These are phyloP conservation scores for Agrochola litura DNA, from an alignment of 2,888 invertebrate species.

Conservation along the genomic window DNA sequence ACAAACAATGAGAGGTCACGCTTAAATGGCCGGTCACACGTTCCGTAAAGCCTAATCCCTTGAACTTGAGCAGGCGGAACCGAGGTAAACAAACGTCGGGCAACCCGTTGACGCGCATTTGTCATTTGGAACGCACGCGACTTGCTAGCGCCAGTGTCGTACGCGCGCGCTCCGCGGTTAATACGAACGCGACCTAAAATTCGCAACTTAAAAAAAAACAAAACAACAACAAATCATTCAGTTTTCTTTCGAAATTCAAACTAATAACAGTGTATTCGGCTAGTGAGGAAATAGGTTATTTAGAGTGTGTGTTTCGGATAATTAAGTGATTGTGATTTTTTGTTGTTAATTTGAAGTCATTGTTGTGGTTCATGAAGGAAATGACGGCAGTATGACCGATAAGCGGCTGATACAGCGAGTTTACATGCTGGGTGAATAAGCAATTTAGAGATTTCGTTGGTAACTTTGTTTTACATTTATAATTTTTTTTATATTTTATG, in stretches of 20 bases:
- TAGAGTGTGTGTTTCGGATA: constrained; percentile 66
- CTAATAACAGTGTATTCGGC: constrained; percentile 55
- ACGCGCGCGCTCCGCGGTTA: constrained; percentile 74
- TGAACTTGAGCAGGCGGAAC: constrained; percentile 85
- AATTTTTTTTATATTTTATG: neutral
- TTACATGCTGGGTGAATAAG: constrained; percentile 63
- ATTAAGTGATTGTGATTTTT: constrained; percentile 65
- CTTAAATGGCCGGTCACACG: constrained; percentile 65
- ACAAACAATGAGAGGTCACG: constrained; percentile 65
- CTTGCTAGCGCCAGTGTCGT: constrained; percentile 76
- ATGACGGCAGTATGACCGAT: constrained; percentile 80
- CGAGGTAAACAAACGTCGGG: constrained; percentile 84
- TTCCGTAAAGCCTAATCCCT: constrained; percentile 81
- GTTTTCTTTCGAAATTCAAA: constrained; percentile 63
- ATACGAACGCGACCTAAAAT: constrained; percentile 73
- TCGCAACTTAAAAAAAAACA: constrained; percentile 68
- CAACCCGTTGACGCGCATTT: constrained; percentile 86
- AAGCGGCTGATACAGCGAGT: constrained; percentile 73
- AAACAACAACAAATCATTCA: constrained; percentile 59
- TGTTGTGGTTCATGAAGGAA: constrained; percentile 82
- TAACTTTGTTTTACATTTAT: constrained; percentile 47
- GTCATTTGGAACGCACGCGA: constrained; percentile 86
- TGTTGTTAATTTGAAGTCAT: constrained; percentile 68
- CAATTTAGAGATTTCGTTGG: constrained; percentile 64
- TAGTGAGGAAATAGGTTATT: constrained; percentile 64